These are phyloP conservation scores for Xestia rhomboidea DNA, from an alignment of 2,888 invertebrate species.

Conservation along the genomic window DNA sequence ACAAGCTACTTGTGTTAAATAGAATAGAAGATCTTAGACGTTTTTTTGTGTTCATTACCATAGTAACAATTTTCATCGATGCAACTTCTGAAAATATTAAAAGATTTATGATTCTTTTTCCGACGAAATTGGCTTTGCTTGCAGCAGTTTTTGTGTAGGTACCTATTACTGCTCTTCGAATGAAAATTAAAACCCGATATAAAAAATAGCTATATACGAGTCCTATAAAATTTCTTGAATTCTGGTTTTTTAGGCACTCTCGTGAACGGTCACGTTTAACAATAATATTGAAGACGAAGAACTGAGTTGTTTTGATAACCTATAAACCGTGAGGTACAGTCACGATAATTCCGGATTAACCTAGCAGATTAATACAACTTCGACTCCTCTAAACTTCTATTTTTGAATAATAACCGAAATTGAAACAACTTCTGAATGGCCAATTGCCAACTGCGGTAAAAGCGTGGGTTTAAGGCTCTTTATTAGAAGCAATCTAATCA, in stretches of 20 bases:
- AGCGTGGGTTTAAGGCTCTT: slow-evolving; percentile 3
- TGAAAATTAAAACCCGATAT: background rate
- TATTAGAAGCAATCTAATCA: slow-evolving; percentile 45
- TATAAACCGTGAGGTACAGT: background rate
- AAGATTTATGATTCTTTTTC: background rate
- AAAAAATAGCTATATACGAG: background rate
- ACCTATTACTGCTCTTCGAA: background rate
- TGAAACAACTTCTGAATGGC: slow-evolving; percentile 33
- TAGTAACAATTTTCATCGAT: background rate
- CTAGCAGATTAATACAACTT: slow-evolving; percentile 7
- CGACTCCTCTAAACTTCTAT: background rate
- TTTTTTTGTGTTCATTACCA: background rate
- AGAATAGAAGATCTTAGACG: background rate
- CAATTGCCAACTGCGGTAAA: slow-evolving; percentile 24
- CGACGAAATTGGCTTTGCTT: background rate
- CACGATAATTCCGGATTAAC: slow-evolving; percentile 19
- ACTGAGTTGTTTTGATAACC: background rate
- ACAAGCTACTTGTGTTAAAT: background rate
- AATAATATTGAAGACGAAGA: background rate
- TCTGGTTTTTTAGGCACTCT: background rate
- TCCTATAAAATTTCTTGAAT: background rate
- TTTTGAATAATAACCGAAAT: slow-evolving; percentile 37
- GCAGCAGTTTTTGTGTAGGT: background rate
- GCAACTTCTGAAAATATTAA: background rate
- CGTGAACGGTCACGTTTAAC: background rate